These are phyloP conservation scores for Parthenolecanium corni DNA, from an alignment of 2,888 invertebrate genomes.

Conservation along the genomic window DNA sequence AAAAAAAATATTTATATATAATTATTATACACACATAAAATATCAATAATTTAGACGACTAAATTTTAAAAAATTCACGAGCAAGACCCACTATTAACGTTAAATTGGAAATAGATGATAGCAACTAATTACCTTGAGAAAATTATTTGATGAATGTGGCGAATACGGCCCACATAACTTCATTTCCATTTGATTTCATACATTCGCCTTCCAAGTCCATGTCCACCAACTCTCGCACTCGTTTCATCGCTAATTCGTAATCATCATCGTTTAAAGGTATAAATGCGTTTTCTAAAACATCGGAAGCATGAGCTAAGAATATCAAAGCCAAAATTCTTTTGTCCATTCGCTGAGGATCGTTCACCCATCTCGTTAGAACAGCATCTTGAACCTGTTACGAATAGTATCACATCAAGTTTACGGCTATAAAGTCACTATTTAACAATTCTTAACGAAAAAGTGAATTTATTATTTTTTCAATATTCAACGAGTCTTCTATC, in stretches of 20 bases:
- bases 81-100: too few species aligned
- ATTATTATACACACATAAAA: too few species aligned
- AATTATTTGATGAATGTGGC: conserved; percentile 92
- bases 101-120: too few species aligned
- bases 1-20: too few species aligned
- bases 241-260: conserved; percentile 94
- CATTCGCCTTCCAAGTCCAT: conserved; percentile 94
- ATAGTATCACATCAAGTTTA: conserved; percentile 27
- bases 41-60: too few species aligned
- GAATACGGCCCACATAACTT: conserved; percentile 98
- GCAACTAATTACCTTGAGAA: not conserved
- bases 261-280: conserved; percentile 94
- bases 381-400: conserved; percentile 80
- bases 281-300: conserved; percentile 98
- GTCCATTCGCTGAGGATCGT: conserved; percentile 95
- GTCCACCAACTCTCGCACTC: conserved; percentile 89
- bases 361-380: conserved; percentile 89
- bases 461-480: too few species aligned
- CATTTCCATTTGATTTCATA: conserved; percentile 75
- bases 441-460: too few species aligned
- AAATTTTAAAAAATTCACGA: too few species aligned
- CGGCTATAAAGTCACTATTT: too few species aligned
- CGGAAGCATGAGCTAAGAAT: conserved; percentile 92
- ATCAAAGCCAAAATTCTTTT: conserved; percentile 85
- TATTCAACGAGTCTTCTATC: too few species aligned